Percentiles rank a stretch among this genome's conserved stretches.
phyloP scores from a whole-genome alignment of 2,113 vertebrate species.

The Phaethornis superciliosus region DNA sequence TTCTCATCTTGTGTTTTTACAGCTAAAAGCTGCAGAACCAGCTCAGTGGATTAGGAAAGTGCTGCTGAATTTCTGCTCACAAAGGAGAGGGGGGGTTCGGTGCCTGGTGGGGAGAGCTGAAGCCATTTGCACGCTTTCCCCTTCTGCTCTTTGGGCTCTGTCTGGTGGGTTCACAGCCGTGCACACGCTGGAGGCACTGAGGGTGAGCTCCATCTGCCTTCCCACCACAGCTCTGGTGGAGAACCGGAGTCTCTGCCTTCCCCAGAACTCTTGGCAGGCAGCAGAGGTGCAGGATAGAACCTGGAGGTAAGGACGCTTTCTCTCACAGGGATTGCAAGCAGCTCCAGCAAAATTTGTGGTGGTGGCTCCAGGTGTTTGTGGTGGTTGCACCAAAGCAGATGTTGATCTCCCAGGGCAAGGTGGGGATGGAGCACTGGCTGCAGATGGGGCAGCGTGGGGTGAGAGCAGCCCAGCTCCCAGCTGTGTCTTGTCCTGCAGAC shows the following conservation, averaged over 20 bases:
- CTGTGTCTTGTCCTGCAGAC: neutral
- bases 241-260: rapidly evolving
- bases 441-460: neutral
- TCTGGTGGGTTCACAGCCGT: neutral
- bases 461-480: neutral
- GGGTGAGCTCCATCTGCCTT: neutral
- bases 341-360: neutral
- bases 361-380: neutral
- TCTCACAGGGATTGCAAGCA: neutral
- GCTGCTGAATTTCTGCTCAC: neutral
- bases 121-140: neutral
- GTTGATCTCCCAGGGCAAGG: neutral
- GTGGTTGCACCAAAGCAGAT: neutral
- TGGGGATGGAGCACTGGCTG: neutral
- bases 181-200: neutral
- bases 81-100: rapidly evolving
- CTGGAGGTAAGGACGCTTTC: neutral
- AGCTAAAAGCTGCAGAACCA: neutral
- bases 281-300: neutral
- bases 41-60: neutral
- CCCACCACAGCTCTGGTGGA: rapidly evolving
- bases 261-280: neutral
- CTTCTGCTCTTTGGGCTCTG: neutral
- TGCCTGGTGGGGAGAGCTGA: neutral
- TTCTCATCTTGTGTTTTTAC: neutral